Evolutionary conservation across 2,797 vertebrate genomes (phyloP), one percentile per base, ranked within the genome.

Genomic region (Halcyon badia): DNA sequence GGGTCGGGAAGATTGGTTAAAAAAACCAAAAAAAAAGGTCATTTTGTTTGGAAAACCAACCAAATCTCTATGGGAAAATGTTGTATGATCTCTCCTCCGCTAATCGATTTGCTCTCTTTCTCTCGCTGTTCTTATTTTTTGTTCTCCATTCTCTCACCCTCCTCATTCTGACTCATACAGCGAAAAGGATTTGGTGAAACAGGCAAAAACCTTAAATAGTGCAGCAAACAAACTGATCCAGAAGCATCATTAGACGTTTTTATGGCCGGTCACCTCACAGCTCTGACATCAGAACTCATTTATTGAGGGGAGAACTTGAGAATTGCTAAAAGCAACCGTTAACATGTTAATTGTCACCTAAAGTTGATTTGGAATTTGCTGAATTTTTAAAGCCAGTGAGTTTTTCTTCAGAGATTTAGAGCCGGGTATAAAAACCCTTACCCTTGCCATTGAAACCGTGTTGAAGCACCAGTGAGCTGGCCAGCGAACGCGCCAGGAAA

Each of bases 111-210:
- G 93, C 84, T 97, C 90, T 97, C 97, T 93, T 97, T 98, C 95
- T 97, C 97, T 83, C 97, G 94, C 96, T 98, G 96, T 98, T 94
- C 70, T 96, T 96, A 60, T 96, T 82, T 82, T 97, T 97, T 97
- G 11, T 11, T 39, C 37, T 21, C 89, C 77, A 10, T 90, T 97
- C 89, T 82, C 90, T 96, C 94, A 83, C 95, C 97, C 96, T 96
- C 87, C 66, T 93, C 96, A 93, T 98, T 97, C 87, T 97, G 89
- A 96, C 91, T 94, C 80, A 72, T 51, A 91, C 97, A 99, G 99
- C 97, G 99, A 99, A 98, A 99, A 99, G 98, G 99, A 99, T 98
- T 98, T 99, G 98, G 99, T 99, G 98, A 99, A 99, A 98, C 99
- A 99, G 99, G 99, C 99, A 98, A 99, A 98, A 97, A 99, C 98